A percentile compares a stretch with the other conserved stretches of the same genome.
Conservation (phyloP, 2,888 invertebrate species). For the Phymatocera aterrima region DNA sequence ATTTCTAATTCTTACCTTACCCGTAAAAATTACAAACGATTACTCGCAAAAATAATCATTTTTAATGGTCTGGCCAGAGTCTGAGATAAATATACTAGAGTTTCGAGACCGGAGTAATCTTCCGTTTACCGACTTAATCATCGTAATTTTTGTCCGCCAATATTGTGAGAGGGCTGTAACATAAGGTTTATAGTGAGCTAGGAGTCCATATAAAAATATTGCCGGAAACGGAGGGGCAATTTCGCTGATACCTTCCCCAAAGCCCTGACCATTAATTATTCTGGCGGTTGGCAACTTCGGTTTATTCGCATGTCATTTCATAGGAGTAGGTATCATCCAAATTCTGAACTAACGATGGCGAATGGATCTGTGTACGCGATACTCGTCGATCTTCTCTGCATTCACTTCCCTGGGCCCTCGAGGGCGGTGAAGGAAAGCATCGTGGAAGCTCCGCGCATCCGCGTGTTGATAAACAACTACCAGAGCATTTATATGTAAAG, state of each 20-base stretch:
- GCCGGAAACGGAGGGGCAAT: not conserved
- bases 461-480: conserved; percentile 20
- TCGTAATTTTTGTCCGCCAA: conserved; percentile 23
- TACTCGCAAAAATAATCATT: not conserved
- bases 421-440: not conserved
- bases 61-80: not conserved
- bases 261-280: not conserved
- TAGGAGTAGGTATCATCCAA: no score
- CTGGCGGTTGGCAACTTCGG: not conserved
- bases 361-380: not conserved
- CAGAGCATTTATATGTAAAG: not conserved
- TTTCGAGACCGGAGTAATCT: conserved; percentile 24
- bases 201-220: conserved; percentile 38
- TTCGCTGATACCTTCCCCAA: conserved; percentile 16
- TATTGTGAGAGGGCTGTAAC: conserved; percentile 21
- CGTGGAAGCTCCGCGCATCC: not conserved
- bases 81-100: not conserved
- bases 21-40: not conserved
- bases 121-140: conserved; percentile 30
- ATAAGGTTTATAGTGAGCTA: conserved; percentile 30
- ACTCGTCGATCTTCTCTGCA: no score
- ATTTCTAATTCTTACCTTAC: no score
- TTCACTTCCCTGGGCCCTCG: not conserved
- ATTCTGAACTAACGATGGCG: not conserved
- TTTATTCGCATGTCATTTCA: no score